Evolutionary conservation across 30 jellyfish, hydroid and myxozoan genomes (phyloP).

Genomic region (Clytia hemisphaerica): DNA sequence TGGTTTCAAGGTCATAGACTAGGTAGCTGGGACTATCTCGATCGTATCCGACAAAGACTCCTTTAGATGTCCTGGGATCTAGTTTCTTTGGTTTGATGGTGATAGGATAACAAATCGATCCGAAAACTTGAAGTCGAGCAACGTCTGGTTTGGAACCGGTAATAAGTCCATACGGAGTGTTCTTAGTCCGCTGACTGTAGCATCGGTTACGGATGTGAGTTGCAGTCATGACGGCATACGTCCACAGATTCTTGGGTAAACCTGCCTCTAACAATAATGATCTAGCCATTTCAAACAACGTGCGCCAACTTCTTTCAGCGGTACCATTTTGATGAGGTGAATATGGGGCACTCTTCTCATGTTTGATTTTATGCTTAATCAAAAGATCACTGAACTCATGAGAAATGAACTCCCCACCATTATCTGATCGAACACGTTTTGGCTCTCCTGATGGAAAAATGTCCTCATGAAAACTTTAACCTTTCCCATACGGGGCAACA

Average conservation of each 20-base stretch:
- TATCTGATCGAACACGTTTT: conserved; percentile 17
- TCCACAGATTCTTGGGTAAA: conserved; percentile 46
- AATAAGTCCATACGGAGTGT: conserved; percentile 40
- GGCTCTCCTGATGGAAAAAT: conserved; percentile 4
- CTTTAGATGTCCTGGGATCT: conserved; percentile 10
- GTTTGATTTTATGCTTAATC: conserved; percentile 30
- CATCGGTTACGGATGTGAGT: conserved; percentile 60
- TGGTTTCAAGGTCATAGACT: conserved; percentile 33
- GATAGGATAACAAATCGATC: conserved; percentile 49
- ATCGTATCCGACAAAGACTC: conserved; percentile 42
- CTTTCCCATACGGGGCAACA: conserved; percentile 48
- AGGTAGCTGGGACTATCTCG: conserved; percentile 44
- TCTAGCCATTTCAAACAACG: conserved; percentile 72
- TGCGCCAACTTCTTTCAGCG: conserved; percentile 66
- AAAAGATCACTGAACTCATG: conserved; percentile 29
- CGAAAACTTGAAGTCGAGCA: conserved; percentile 40
- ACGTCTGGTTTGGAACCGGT: conserved; percentile 47
- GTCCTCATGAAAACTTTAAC: conserved; percentile 3
- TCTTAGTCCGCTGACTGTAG: conserved; percentile 26
- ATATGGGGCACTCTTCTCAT: too few species aligned
- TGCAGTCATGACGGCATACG: conserved; percentile 67
- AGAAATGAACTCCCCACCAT: conserved; percentile 36
- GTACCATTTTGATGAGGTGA: conserved; percentile 86
- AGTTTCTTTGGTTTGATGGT: conserved; percentile 18
- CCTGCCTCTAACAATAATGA: conserved; percentile 34